phyloP scores from a whole-genome alignment of 2,113 vertebrate genomes.

The Colius striatus region DNA sequence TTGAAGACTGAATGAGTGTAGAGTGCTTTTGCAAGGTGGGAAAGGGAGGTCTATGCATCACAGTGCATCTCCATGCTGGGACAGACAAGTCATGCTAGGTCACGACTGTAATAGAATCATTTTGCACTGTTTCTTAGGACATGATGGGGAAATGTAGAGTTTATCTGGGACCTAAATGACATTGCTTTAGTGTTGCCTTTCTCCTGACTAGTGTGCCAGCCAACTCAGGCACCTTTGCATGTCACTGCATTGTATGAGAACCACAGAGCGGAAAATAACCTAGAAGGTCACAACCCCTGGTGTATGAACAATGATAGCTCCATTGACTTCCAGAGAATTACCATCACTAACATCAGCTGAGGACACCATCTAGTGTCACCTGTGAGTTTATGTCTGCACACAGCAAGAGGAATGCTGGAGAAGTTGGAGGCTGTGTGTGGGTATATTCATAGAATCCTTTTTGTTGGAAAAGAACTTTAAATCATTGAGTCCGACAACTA shows the following conservation, averaged over 20 bases:
- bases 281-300: neutral
- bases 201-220: neutral
- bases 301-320: neutral
- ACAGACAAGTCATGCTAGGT: neutral
- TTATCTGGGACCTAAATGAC: neutral
- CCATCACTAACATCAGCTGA: neutral
- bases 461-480: too few species aligned
- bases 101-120: neutral
- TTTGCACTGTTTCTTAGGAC: neutral
- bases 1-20: neutral
- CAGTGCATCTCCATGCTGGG: neutral
- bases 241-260: neutral
- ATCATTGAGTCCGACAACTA: too few species aligned
- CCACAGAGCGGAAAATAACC: neutral
- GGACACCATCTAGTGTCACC: neutral
- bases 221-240: neutral
- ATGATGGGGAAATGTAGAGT: rapidly evolving
- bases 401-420: neutral
- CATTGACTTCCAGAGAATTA: neutral
- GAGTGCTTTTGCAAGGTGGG: neutral
- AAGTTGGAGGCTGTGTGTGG: neutral
- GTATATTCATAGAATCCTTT: too few species aligned
- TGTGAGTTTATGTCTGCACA: neutral
- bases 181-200: neutral
- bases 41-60: neutral